Conservation (phyloP, 1,140 invertebrate species). For the Drosophila virilis region DNA sequence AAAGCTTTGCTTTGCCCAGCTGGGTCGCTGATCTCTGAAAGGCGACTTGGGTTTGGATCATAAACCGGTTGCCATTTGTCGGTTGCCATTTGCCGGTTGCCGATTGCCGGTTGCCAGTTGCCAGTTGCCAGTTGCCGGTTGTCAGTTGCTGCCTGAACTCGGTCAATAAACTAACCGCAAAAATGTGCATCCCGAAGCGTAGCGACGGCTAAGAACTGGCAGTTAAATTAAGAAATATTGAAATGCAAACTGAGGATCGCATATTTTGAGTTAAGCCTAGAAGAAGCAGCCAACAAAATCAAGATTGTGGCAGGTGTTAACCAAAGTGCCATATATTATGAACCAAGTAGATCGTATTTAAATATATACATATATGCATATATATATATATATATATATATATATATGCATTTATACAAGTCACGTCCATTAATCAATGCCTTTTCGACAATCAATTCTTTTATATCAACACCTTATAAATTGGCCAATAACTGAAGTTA, state of each 20-base stretch:
- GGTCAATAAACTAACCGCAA: conserved; percentile 75
- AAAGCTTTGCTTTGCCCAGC: conserved; percentile 13
- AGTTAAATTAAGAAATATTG: conserved; percentile 37
- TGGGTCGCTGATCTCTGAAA: neutral
- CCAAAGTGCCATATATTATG: neutral
- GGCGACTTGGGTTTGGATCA: neutral
- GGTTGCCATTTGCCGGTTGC: neutral
- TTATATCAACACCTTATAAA: too few species aligned
- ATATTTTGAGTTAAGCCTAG: neutral
- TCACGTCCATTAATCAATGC: neutral
- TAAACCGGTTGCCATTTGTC: conserved; percentile 20
- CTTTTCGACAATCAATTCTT: too few species aligned
- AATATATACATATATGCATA: too few species aligned
- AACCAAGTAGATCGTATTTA: neutral
- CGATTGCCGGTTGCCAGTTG: conserved; percentile 9
- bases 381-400: too few species aligned
- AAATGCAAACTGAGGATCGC: conserved; percentile 1
- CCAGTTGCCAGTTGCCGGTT: conserved; percentile 31
- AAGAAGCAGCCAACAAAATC: neutral
- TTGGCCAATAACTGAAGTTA: too few species aligned
- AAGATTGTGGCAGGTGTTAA: neutral
- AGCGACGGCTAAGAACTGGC: conserved; percentile 2
- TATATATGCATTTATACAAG: neutral
- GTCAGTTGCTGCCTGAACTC: conserved; percentile 39
- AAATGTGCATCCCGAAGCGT: conserved; percentile 51